Base-by-base conservation (phyloP, 2,797 vertebrate genomes). In the Peromyscus aztecus region DNA sequence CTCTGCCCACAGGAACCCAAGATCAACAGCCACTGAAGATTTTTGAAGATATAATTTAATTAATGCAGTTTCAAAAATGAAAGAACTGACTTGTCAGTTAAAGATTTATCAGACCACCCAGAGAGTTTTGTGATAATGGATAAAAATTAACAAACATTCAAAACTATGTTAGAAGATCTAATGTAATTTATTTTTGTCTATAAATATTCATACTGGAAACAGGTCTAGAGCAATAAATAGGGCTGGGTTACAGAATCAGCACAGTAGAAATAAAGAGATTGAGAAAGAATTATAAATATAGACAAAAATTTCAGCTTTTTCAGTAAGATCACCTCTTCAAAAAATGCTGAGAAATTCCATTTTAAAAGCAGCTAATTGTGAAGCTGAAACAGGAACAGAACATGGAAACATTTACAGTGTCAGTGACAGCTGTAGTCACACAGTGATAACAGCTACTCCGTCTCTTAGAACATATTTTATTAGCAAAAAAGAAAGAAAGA, bases 161-260 rank as follows among this genome's bases (percentile, higher is more conserved):
- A 93, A 96, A 90, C 24, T 77, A 84, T 37, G 52, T 65, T 92
- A 94, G n/a, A 83, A 97, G 59, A 93, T 89, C n/a, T 84, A 94
- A 89, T 94, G 49, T 91, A 87, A 89, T 88, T 97, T 97, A 81
- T 91, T 96, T 94, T 76, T 89, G 16, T 67, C 76, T 93, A 94
- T 55, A 95, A 89, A 85, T 95, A 94, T 76, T 94, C 43, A 65
- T 43, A 52, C 71, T 84, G 21, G 31, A 95, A 97, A 95, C 4
- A 97, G 75, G 55, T 89, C n/a, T 69, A 61, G 75, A 94, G 94
- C 95, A 96, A 92, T 14, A 90, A 95, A 90, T 12, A 90, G 17
- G 91, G 29, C 6, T 81, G 23, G 76, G 71, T 67, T 89, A 93
- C 31, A 93, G 10, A 61, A 81, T 96, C 63, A 82, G 29, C 31